A percentile compares a stretch with the other conserved stretches of the same genome.
These are phyloP conservation scores for Leptarthrus brevirostris DNA, from an alignment of 2,888 invertebrate genomes.

Conservation along the genomic window DNA sequence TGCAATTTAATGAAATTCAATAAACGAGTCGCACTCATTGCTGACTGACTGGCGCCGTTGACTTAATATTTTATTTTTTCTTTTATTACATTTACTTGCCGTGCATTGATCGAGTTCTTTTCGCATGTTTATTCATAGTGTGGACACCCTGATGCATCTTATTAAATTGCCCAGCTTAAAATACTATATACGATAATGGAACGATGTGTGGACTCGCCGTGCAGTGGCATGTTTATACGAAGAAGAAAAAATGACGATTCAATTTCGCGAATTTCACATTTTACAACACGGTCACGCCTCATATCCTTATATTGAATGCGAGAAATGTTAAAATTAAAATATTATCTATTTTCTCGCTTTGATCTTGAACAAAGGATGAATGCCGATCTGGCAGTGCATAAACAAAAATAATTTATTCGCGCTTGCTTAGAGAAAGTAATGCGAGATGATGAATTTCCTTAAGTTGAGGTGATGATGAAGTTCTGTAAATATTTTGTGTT, in stretches of 20 bases:
- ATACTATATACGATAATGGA: background rate
- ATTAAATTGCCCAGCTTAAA: conserved; percentile 31
- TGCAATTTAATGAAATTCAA: conserved; percentile 48
- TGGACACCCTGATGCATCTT: conserved; percentile 31
- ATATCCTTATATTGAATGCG: conserved; percentile 23
- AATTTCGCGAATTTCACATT: conserved; percentile 23
- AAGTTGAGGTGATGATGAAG: no score
- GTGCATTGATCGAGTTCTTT: conserved; percentile 36
- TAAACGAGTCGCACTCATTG: conserved; percentile 48
- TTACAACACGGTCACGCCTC: conserved; percentile 20
- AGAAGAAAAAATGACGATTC: background rate
- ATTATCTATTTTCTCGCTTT: conserved; percentile 31
- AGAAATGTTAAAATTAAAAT: conserved; percentile 33
- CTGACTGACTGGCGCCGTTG: conserved; percentile 46
- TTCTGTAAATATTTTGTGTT: no score
- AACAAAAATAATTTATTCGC: background rate
- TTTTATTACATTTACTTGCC: conserved; percentile 29
- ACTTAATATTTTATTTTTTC: conserved; percentile 33
- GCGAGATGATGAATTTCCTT: background rate
- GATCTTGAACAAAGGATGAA: conserved; percentile 23
- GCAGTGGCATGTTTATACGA: background rate
- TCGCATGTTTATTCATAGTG: conserved; percentile 32
- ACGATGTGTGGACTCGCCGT: background rate
- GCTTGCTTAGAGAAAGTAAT: background rate
- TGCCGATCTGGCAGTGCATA: conserved; percentile 1